Conservation (phyloP, 2,888 invertebrate genomes). For the Acleris sparsana region DNA sequence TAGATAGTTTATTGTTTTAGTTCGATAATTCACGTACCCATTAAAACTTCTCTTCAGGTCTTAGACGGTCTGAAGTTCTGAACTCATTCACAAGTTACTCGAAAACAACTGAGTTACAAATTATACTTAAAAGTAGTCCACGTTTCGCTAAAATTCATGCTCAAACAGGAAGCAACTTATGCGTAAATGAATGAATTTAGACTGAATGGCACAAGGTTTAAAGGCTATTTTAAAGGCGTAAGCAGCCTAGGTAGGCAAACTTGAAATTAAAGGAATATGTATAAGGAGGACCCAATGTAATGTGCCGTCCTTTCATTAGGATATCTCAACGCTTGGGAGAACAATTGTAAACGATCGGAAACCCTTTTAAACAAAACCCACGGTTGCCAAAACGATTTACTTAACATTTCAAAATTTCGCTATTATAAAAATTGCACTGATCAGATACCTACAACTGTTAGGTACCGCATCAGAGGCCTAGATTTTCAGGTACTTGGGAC, state of each 20-base stretch:
- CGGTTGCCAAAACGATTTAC: constrained; percentile 29
- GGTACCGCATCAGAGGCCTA: constrained; percentile 61
- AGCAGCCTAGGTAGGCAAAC: constrained; percentile 45
- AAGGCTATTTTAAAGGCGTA: constrained; percentile 14
- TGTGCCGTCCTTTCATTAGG: constrained; percentile 69
- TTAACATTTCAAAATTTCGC: constrained; percentile 1
- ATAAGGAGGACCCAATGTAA: constrained; percentile 58
- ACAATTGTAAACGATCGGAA: constrained; percentile 6
- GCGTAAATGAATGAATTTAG: constrained; percentile 45
- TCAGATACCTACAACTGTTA: constrained; percentile 14
- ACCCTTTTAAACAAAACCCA: constrained; percentile 7
- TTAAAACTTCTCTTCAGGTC: background rate
- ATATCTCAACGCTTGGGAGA: constrained; percentile 52
- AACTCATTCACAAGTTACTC: background rate
- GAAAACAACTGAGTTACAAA: background rate
- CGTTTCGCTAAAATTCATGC: constrained; percentile 45
- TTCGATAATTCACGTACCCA: constrained; percentile 34
- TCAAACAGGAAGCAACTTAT: constrained; percentile 44
- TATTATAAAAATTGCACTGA: constrained; percentile 5
- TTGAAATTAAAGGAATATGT: constrained; percentile 45
- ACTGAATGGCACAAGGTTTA: constrained; percentile 50
- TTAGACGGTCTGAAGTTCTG: too few species aligned
- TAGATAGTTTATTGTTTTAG: constrained; percentile 57
- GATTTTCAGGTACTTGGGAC: constrained; percentile 77
- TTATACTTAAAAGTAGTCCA: constrained; percentile 15